Percentiles rank a stretch among this genome's conserved stretches.
Conservation (phyloP, 2,113 vertebrate genomes). For the Notechis scutatus region DNA sequence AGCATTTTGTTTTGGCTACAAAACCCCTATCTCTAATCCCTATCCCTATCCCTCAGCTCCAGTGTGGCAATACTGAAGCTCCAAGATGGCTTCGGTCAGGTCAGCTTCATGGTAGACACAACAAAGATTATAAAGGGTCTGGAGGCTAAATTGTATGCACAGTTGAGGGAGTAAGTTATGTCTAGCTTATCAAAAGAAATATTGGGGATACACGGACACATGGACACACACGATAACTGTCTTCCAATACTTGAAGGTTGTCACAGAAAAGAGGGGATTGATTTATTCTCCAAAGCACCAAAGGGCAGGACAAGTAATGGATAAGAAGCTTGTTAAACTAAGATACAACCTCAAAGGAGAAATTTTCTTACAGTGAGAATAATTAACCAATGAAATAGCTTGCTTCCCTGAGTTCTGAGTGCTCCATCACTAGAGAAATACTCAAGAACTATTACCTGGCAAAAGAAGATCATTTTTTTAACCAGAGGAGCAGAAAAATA, state of each 20-base stretch:
- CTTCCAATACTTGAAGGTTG: no score
- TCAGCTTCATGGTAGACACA: no score
- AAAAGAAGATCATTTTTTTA: not conserved
- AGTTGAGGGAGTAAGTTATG: no score
- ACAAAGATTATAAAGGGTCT: not conserved
- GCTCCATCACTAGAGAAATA: not conserved
- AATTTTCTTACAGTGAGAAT: not conserved
- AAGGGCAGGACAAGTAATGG: not conserved
- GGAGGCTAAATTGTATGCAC: not conserved
- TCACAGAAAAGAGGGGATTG: not conserved
- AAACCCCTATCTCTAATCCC: no score
- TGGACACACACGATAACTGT: no score
- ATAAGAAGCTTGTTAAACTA: no score
- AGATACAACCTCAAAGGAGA: not conserved
- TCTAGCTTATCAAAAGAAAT: not conserved
- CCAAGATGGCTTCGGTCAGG: no score
- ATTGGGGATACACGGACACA: not conserved
- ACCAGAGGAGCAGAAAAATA: not conserved
- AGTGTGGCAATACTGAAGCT: no score
- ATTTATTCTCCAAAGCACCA: not conserved
- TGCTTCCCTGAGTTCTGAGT: not conserved
- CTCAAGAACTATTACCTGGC: not conserved
- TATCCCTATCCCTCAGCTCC: no score
- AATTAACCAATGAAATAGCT: not conserved
- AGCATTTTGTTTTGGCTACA: no score